Percentiles rank a stretch among this genome's conserved stretches.
Conservation (phyloP, 2,888 invertebrate species). For the Trichopria drosophilae region DNA sequence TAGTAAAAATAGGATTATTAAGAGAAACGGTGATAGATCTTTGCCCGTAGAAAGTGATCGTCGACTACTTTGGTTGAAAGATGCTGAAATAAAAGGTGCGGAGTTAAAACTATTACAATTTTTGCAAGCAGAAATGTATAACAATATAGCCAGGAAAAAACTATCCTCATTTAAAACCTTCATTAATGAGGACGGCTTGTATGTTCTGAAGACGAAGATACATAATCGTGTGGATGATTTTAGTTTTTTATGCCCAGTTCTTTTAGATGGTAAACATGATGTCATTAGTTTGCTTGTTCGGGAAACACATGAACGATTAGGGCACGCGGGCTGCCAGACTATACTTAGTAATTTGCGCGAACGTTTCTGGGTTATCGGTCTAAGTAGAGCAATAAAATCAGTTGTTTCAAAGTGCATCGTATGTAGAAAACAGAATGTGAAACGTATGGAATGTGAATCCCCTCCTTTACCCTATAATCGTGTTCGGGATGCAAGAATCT, state of each 20-base stretch:
- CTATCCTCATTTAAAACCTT: slow-evolving; percentile 8
- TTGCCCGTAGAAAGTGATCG: too few relatives aligned
- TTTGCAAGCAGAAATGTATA: slow-evolving; percentile 6
- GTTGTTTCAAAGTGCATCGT: neutral
- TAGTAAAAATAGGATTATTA: too few relatives aligned
- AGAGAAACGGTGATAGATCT: too few relatives aligned
- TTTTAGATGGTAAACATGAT: slow-evolving; percentile 8
- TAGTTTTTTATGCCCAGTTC: slow-evolving; percentile 6
- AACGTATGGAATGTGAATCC: neutral
- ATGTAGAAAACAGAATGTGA: neutral
- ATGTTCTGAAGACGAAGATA: slow-evolving; percentile 5
- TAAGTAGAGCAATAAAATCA: neutral
- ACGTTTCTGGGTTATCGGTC: neutral
- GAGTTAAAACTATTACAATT: slow-evolving; percentile 5
- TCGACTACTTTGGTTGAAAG: neutral
- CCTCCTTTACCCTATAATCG: neutral
- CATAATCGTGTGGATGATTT: slow-evolving; percentile 4
- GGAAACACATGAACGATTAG: neutral
- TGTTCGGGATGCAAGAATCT: slow-evolving; percentile 19
- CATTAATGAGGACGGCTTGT: neutral
- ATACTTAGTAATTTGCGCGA: slow-evolving; percentile 3
- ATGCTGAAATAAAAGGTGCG: slow-evolving; percentile 6
- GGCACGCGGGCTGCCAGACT: neutral
- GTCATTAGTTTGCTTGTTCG: neutral
- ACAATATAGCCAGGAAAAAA: neutral